These are phyloP conservation scores for Menura novaehollandiae DNA, from an alignment of 2,113 vertebrate genomes.

Conservation along the genomic window DNA sequence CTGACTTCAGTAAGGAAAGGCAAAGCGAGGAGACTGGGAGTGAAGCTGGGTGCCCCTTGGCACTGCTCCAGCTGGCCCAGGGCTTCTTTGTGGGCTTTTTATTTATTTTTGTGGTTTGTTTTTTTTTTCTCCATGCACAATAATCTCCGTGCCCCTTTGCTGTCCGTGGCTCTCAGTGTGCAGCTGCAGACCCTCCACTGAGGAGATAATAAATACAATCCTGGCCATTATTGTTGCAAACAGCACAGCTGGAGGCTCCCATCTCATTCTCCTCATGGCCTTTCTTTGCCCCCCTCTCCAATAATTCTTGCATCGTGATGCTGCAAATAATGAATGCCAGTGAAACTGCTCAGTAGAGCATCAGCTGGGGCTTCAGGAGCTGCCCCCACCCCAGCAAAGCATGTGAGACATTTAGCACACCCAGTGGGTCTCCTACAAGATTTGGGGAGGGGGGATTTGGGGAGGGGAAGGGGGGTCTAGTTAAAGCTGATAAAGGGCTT, in stretches of 20 bases:
- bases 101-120: background rate
- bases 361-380: background rate
- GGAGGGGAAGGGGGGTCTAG: background rate
- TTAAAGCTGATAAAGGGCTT: background rate
- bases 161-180: background rate
- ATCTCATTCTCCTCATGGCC: background rate
- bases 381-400: background rate
- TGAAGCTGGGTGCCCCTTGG: background rate
- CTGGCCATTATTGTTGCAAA: constrained; percentile 22
- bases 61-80: background rate
- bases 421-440: background rate
- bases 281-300: background rate
- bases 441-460: background rate
- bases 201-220: constrained; percentile 53
- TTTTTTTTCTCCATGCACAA: background rate
- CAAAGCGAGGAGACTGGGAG: background rate
- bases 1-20: background rate
- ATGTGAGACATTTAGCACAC: rapidly evolving
- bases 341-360: background rate
- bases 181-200: constrained; percentile 54
- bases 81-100: background rate
- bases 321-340: background rate
- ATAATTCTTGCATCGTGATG: background rate
- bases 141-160: background rate
- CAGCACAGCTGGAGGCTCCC: constrained; percentile 46